Evolutionary conservation across 35 echinoderm and acorn worm genomes (phyloP).

Genomic region (Apostichopus californicus): DNA sequence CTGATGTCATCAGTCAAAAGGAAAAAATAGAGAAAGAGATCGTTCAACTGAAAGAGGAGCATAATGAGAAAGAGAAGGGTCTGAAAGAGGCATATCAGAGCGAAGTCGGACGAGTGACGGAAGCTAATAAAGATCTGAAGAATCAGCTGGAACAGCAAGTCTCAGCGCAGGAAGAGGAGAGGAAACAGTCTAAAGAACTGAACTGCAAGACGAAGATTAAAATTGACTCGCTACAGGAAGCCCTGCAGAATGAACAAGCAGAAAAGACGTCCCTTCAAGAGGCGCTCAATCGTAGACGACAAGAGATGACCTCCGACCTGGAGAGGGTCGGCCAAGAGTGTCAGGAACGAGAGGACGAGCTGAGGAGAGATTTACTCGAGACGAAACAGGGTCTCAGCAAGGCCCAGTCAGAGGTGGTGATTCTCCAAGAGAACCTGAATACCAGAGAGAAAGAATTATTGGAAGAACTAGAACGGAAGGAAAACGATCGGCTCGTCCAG

Average conservation of each 20-base stretch:
- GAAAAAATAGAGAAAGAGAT: neutral
- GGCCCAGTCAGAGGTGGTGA: conserved; percentile 8
- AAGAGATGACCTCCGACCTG: neutral
- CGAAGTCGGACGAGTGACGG: neutral
- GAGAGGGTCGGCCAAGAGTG: neutral
- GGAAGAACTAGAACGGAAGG: conserved; percentile 34
- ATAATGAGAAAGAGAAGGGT: conserved; percentile 9
- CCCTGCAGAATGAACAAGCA: conserved; percentile 4
- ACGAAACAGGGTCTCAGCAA: conserved; percentile 39
- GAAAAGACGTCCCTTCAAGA: conserved; percentile 22
- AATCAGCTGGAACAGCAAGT: neutral
- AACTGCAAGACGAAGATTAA: conserved; percentile 1
- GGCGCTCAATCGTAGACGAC: neutral
- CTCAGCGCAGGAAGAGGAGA: neutral
- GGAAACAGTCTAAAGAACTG: neutral
- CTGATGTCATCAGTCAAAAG: neutral
- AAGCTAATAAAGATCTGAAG: conserved; percentile 40
- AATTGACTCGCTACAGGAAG: neutral
- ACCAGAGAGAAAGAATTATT: conserved; percentile 12
- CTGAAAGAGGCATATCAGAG: neutral
- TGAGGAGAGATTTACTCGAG: conserved; percentile 32
- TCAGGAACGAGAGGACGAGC: conserved; percentile 25
- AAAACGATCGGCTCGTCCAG: neutral
- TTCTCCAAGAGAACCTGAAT: neutral
- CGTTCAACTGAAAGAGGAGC: neutral